phyloP scores from a whole-genome alignment of 2,797 vertebrate species.

The Enteromius unitaeniatus region DNA sequence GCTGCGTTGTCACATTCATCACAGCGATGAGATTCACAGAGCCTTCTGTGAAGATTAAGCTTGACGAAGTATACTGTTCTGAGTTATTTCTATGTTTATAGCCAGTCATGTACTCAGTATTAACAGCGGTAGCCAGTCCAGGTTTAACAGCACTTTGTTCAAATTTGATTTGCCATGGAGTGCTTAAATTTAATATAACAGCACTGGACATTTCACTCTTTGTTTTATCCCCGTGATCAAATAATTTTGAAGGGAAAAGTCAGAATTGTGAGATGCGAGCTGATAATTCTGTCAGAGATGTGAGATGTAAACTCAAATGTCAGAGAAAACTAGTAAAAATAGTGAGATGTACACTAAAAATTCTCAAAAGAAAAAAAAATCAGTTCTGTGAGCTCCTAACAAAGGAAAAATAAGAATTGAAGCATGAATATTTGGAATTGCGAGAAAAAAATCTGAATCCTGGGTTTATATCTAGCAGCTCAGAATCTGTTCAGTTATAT shows the following conservation, averaged over 20 bases:
- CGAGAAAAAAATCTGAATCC: not conserved
- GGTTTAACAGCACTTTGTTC: not conserved
- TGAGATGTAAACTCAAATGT: not conserved
- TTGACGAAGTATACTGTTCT: not conserved
- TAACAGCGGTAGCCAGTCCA: not conserved
- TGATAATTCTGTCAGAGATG: not conserved
- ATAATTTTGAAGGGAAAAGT: not conserved
- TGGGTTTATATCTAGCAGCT: not conserved
- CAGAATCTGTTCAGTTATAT: not conserved
- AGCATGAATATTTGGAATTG: not conserved
- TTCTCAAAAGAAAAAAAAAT: not conserved
- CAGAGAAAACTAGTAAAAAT: too few species aligned
- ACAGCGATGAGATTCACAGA: not conserved
- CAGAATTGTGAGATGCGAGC: not conserved
- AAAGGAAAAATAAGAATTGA: not conserved
- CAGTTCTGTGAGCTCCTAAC: not conserved
- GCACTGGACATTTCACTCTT: not conserved
- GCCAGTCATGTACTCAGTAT: not conserved
- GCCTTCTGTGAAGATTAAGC: not conserved
- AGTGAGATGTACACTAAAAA: too few species aligned
- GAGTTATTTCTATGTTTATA: not conserved
- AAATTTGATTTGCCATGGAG: not conserved
- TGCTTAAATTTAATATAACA: not conserved
- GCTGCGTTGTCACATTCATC: slow-evolving; percentile 13
- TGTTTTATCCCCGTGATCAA: not conserved